Base-by-base conservation (phyloP, 2,113 vertebrate genomes). In the Cyanistes caeruleus region DNA sequence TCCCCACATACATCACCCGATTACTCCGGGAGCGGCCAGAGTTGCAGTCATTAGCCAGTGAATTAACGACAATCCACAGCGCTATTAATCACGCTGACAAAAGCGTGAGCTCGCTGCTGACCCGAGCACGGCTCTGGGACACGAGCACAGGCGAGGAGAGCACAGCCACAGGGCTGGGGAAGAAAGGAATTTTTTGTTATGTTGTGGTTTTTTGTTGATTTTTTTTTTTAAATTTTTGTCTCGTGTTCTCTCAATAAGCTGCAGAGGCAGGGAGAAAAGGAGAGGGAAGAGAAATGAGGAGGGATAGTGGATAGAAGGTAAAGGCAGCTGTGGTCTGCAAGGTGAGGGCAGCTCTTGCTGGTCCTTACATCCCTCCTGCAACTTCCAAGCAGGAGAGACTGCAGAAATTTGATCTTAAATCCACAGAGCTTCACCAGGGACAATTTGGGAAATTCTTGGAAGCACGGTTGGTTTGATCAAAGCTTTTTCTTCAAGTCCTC, bases 51-150 rank as follows among this genome's bases (percentile, higher is more conserved):
- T 99, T 99, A 99, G 99, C 99, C 98, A 99, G 98, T 99, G 99
- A 99, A 99, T 99, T 99, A 99, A 99, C 99, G 98, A 98, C 98
- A 98, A 98, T 98, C 98, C 98, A 98, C 98, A 96, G 91, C 95
- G 98, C 99, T 99, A 99, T 99, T 99, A 99, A 99, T 99, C 99
- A 99, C 99, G 94, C 98, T 99, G 99, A 99, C 99, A 99, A 99
- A 99, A 98, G 98, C 98, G 97, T 98, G 98, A 98, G 99, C 98
- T 97, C 65, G 96, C 98, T 88, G 95, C 98, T 98, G 98, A 99
- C 98, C 98, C 98, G 96, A 98, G 98, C 95, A 94, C 92, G 94
- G 98, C 98, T 98, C 96, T 96, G 97, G 98, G 98, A 98, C 97
- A 94, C 81, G 14, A 89, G 96, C 92, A 24, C 91, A 46, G 95